These are phyloP conservation scores for Ectemnius continuus DNA, from an alignment of 2,888 invertebrate genomes.

Conservation along the genomic window DNA sequence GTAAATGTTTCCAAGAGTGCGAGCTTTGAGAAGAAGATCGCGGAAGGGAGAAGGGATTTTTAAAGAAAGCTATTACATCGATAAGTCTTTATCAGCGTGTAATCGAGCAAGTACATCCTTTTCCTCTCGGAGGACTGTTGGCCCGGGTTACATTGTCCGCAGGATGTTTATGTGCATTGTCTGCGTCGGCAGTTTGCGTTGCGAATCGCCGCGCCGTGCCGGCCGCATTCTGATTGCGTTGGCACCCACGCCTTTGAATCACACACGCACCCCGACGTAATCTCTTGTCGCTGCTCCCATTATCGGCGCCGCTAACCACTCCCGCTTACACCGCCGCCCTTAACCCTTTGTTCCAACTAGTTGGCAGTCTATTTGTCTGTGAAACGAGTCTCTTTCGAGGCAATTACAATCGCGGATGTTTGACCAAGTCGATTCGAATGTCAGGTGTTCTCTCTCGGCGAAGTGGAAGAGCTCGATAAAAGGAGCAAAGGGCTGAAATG, in stretches of 20 bases:
- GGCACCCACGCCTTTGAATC: conserved; percentile 2
- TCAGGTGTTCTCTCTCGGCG: too few species aligned
- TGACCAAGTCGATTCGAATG: too few species aligned
- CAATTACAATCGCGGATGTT: too few species aligned
- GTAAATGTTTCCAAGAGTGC: too few species aligned
- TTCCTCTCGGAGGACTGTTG: neutral
- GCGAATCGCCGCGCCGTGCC: too few species aligned
- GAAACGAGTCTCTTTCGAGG: too few species aligned
- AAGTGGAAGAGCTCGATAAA: too few species aligned
- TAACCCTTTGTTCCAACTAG: neutral
- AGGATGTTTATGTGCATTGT: conserved; percentile 6
- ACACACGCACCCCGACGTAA: neutral
- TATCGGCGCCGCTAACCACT: too few species aligned
- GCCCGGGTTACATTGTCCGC: neutral
- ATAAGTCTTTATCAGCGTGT: neutral
- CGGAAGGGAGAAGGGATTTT: neutral
- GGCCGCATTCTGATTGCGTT: neutral
- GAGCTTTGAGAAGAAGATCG: too few species aligned
- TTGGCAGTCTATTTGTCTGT: too few species aligned
- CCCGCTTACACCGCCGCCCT: too few species aligned
- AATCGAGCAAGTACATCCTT: conserved; percentile 1
- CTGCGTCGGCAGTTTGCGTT: neutral
- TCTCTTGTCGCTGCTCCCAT: too few species aligned
- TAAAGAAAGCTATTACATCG: neutral
- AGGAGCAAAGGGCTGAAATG: conserved; percentile 12